phyloP scores from a whole-genome alignment of 2,113 vertebrate genomes.

The Xiphophorus couchianus region DNA sequence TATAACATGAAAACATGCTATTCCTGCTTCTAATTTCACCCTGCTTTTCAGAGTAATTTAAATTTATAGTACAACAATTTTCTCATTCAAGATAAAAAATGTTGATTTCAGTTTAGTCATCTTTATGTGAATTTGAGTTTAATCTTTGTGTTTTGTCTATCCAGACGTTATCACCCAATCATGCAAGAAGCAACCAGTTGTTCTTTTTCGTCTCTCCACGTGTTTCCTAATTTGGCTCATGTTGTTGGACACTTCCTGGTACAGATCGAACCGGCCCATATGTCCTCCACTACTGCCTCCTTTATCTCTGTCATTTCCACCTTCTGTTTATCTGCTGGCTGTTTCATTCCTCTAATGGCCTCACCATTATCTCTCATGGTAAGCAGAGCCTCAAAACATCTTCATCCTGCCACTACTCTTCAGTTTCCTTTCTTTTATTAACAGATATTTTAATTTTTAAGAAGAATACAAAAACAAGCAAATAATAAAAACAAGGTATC shows the following conservation, averaged over 20 bases:
- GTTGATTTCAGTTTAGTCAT: not conserved
- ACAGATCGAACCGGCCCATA: slow-evolving; percentile 35
- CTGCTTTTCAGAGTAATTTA: too few relatives aligned
- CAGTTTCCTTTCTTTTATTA: slow-evolving; percentile 30
- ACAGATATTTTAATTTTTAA: not conserved
- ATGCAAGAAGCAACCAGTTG: slow-evolving; percentile 13
- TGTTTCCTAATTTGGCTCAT: slow-evolving; percentile 22
- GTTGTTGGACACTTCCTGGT: slow-evolving; percentile 14
- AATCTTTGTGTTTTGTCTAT: not conserved
- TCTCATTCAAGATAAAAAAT: not conserved
- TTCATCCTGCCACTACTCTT: slow-evolving; percentile 31
- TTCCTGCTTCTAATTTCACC: too few relatives aligned
- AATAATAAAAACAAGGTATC: not conserved
- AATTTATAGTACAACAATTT: too few relatives aligned
- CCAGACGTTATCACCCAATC: not conserved
- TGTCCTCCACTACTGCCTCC: slow-evolving; percentile 36
- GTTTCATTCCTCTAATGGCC: slow-evolving; percentile 52
- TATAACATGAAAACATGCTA: too few relatives aligned
- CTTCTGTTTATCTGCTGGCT: slow-evolving; percentile 53
- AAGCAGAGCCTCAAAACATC: slow-evolving; percentile 40
- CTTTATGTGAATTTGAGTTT: not conserved
- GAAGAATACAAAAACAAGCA: not conserved
- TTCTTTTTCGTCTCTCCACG: not conserved
- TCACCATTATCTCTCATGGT: slow-evolving; percentile 45
- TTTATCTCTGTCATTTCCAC: slow-evolving; percentile 46